Conservation (phyloP, 2,888 invertebrate species). For the Camptogramma bilineatum region DNA sequence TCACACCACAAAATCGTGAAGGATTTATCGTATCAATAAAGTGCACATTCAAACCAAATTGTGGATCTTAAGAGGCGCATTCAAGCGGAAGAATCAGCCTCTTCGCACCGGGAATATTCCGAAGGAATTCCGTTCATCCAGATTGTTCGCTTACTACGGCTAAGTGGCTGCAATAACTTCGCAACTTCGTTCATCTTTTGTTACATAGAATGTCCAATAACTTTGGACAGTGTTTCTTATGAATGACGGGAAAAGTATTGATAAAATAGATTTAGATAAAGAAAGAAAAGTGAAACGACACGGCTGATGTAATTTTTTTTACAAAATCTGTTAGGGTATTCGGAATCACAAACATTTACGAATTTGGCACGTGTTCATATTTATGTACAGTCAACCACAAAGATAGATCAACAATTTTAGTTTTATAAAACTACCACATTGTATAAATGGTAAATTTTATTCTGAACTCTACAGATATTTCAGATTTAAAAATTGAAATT, state of each 20-base stretch:
- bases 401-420: no score
- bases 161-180: conserved; percentile 11
- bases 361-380: no score
- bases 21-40: background rate
- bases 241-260: background rate
- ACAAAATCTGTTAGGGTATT: no score
- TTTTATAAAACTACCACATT: no score
- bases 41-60: conserved; percentile 1
- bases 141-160: background rate
- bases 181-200: conserved; percentile 8
- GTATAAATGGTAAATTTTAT: no score
- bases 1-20: no score
- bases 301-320: no score
- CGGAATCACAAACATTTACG: no score
- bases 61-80: background rate
- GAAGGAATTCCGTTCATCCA: conserved; percentile 2
- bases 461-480: no score
- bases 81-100: background rate
- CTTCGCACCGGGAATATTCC: conserved; percentile 1
- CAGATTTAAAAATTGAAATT: no score
- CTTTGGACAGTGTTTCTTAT: conserved; percentile 1
- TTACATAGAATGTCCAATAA: conserved; percentile 8
- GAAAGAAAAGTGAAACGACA: no score
- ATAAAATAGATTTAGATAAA: background rate
- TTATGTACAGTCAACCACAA: no score